Evolutionary conservation across 2,888 invertebrate genomes (phyloP), one percentile per base, ranked within the genome.

Genomic region (Xestoiulus laeticollis): DNA sequence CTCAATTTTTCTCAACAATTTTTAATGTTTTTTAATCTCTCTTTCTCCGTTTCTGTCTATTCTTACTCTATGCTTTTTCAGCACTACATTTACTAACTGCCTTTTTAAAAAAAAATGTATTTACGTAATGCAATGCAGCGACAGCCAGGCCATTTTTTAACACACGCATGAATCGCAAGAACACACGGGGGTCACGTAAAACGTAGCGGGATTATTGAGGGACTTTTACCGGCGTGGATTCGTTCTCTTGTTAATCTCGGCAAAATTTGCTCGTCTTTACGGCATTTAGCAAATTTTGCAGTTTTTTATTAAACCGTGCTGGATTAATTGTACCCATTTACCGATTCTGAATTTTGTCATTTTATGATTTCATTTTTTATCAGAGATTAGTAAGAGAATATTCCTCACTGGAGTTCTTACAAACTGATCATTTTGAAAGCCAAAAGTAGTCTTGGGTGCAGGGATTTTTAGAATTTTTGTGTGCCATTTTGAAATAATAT

Each of bases 51-150:
- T 44, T 85, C 16, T 85, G 43, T 85, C 85, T 44, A 30, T 85
- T 85, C 48, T 85, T 85, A 85, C 85, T 85, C 85, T 85, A 85
- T 85, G 44, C 48, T 85, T 85, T 85, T 85, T 83, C 83, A 83
- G 83, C 83, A 83, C 83, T 19, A 83, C 83, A 32, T 83, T 83
- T 83, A 83, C 83, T 83, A 83, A 83, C 83, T 83, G 59, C 59
- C 59, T 59, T 59, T 59, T 59, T 48, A 3, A 48, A 48, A 48
- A 48, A 53, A 53, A 53, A 43, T 12, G 59, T 59, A 59, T 59
- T 59, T 59, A 19, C 59, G 59, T 59, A 59, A 59, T 59, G n/a
- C 59, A 59, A 59, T 59, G 59, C 59, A 59, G 59, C 59, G 59
- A 59, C 59, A 59, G 59, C 59, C n/a, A 59, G 59, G 59, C 22